Evolutionary conservation across 2,797 vertebrate genomes (phyloP).

Genomic region (Anabas testudineus): DNA sequence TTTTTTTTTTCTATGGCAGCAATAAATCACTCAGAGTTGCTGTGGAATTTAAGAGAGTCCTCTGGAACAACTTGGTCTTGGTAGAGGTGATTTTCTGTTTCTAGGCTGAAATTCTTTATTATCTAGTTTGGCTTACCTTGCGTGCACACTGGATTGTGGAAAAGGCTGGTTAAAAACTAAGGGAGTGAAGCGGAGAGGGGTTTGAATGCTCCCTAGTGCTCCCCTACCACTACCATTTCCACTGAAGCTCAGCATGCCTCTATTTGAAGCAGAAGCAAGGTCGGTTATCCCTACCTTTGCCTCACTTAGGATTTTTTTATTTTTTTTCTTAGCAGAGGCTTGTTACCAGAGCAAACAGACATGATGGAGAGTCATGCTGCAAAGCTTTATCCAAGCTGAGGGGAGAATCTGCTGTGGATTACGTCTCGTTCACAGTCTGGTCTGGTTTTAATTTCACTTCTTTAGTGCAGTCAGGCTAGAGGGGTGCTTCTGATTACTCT

Average conservation of each 20-base stretch:
- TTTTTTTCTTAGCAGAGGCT: conserved; percentile 85
- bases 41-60: conserved; percentile 75
- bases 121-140: conserved; percentile 80
- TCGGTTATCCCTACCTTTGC: conserved; percentile 83
- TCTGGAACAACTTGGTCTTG: conserved; percentile 81
- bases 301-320: conserved; percentile 80
- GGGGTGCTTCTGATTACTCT: conserved; percentile 87
- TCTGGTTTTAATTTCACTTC: conserved; percentile 95
- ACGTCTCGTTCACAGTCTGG: conserved; percentile 89
- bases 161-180: conserved; percentile 76
- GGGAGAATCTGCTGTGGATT: conserved; percentile 95
- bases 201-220: conserved; percentile 57
- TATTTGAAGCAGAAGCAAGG: conserved; percentile 64
- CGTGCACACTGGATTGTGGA: conserved; percentile 67
- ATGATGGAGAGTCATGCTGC: conserved; percentile 84
- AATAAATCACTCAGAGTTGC: conserved; percentile 84
- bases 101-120: conserved; percentile 82
- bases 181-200: conserved; percentile 34
- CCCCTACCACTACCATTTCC: conserved; percentile 48
- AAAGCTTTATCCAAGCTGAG: conserved; percentile 92
- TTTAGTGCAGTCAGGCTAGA: conserved; percentile 93
- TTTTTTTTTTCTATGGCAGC: conserved; percentile 69
- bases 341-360: conserved; percentile 92
- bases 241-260: conserved; percentile 69
- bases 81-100: conserved; percentile 81